Evolutionary conservation across 2,797 vertebrate species (phyloP).

Genomic region (Diplodus puntazzo): DNA sequence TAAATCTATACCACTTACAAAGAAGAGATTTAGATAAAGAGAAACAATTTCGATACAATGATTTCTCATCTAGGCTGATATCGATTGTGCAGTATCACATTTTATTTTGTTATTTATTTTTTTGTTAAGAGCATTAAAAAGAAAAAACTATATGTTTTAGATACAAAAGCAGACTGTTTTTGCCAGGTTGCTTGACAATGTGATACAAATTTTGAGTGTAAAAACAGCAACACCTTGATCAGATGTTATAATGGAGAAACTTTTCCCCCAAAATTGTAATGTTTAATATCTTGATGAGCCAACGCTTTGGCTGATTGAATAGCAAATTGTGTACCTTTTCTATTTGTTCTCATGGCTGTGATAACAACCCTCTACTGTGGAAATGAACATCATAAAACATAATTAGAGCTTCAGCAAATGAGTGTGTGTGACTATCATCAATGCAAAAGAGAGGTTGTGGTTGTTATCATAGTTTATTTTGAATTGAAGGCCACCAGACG

Average conservation of each 20-base stretch:
- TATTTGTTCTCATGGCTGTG: background rate
- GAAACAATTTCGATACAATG: background rate
- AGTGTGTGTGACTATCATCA: background rate
- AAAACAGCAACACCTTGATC: background rate
- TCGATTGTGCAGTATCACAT: conserved; percentile 33
- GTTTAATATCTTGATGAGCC: background rate
- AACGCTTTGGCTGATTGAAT: background rate
- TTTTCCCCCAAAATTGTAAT: background rate
- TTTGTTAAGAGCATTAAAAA: too few relatives aligned
- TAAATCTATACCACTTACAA: conserved; percentile 7
- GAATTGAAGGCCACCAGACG: background rate
- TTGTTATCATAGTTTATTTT: background rate
- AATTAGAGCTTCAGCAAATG: background rate
- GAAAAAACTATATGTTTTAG: too few relatives aligned
- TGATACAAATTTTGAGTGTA: background rate
- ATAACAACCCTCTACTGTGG: background rate
- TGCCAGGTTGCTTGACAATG: background rate
- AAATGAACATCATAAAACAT: background rate
- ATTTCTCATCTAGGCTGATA: conserved; percentile 10
- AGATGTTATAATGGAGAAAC: background rate
- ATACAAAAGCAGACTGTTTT: background rate
- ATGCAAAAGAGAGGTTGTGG: background rate
- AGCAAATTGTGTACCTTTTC: background rate
- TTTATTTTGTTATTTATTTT: too few relatives aligned
- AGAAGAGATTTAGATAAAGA: background rate